phyloP scores from a whole-genome alignment of 2,797 vertebrate genomes.

The Loris lydekkerianus region DNA sequence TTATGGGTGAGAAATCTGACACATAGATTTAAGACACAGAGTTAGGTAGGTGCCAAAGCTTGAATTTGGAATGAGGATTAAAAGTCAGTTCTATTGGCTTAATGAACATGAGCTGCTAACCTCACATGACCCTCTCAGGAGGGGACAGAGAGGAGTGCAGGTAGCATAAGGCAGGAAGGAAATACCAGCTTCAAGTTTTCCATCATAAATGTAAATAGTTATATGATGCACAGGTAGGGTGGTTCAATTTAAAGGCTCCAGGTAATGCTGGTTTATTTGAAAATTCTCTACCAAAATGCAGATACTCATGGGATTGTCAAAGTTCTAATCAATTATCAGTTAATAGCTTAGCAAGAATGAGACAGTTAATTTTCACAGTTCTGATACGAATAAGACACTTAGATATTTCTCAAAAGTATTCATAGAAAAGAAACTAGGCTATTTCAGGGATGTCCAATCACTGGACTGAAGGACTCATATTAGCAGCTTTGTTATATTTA shows the following conservation, averaged over 20 bases:
- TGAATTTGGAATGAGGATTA: not conserved
- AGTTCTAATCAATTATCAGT: not conserved
- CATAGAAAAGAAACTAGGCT: not conserved
- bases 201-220: not conserved
- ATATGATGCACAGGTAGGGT: fast-evolving
- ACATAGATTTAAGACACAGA: not conserved
- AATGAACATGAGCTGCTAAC: not conserved
- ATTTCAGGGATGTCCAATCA: not conserved
- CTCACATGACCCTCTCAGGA: not conserved
- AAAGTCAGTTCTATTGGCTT: not conserved
- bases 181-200: not conserved
- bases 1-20: not conserved
- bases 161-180: not conserved
- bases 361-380: not conserved
- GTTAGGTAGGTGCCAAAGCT: not conserved
- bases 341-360: not conserved
- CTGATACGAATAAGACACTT: not conserved
- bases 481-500: not conserved
- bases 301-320: not conserved
- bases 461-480: not conserved
- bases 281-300: slow-evolving; percentile 3
- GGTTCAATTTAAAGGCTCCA: not conserved
- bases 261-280: not conserved
- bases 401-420: not conserved
- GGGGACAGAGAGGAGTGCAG: not conserved